Base-by-base conservation (phyloP, 1,140 invertebrate species). In the Caenorhabditis inopinata region DNA sequence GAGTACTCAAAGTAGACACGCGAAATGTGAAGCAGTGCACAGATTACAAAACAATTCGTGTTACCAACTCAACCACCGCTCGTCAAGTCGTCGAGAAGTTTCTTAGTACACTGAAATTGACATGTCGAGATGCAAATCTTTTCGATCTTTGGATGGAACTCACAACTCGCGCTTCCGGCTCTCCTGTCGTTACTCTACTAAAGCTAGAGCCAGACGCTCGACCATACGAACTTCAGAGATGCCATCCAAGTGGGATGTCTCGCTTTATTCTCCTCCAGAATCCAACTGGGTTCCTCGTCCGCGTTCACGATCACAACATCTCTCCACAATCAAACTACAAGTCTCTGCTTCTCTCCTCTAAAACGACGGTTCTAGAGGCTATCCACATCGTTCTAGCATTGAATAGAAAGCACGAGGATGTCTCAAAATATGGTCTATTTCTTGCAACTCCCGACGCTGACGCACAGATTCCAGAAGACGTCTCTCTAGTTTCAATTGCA, bases 281-380 rank as follows among this genome's bases (percentile, higher is more conserved):
- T 27, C 46, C 76, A 42, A 53, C 73, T 51, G 82, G 82, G 14
- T 76, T 45, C 21, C 74, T 83, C 18, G 82, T 83, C 29, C 25
- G 82, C n/a, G 76, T 83, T 38, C 74, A 74, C 46, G 82, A 83
- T 35, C 80, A 82, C 45, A 76, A 81, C 23, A 83, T 83, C 38
- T 83, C 73, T 46, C 79, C 82, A 12, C 80, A 83, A 80, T 79
- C 76, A 12, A 83, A 83, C 80, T 83, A 83, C 74, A 83, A 83
- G 38, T 83, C 82, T 11, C 58, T 83, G 12, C 42, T 83, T 16
- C 32, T 83, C 9, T 81, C 82, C 4, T 32, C 80, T 7, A 21
- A 82, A 14, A 83, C 82, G 23, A 83, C 74, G 6, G 18, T 11
- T 12, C 11, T 46, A 3, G 82, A 83, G 45, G 76, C 82, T 9